A percentile compares a stretch with the other conserved stretches of the same genome.
These are phyloP conservation scores for Brachyalestes nurse DNA, from an alignment of 2,797 vertebrate species.

Conservation along the genomic window DNA sequence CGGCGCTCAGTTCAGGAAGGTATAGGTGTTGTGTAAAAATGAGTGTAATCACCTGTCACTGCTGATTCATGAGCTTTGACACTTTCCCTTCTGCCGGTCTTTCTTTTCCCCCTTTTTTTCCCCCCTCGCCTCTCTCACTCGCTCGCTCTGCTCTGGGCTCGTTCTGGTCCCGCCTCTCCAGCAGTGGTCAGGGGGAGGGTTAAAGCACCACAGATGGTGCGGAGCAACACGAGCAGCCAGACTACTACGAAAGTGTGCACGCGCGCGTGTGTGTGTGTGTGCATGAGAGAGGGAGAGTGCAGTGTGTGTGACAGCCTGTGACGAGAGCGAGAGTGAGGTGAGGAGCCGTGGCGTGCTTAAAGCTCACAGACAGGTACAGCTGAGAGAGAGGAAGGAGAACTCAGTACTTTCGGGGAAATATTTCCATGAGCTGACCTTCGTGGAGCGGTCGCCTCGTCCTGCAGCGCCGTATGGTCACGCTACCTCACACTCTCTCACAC, in stretches of 20 bases:
- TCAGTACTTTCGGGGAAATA: slow-evolving; percentile 26
- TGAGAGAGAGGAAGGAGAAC: neutral
- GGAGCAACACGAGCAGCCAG: slow-evolving; percentile 68
- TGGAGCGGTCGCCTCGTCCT: slow-evolving; percentile 9
- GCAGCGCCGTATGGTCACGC: slow-evolving; percentile 51
- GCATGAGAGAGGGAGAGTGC: slow-evolving; percentile 43
- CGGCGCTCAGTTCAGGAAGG: slow-evolving; percentile 27
- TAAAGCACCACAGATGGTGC: slow-evolving; percentile 83
- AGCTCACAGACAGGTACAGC: neutral
- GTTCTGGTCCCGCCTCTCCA: slow-evolving; percentile 83
- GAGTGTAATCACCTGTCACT: slow-evolving; percentile 72
- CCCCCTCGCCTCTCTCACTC: slow-evolving; percentile 9
- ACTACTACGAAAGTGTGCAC: slow-evolving; percentile 58
- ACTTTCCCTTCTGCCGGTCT: slow-evolving; percentile 44
- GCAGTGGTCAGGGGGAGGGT: slow-evolving; percentile 80
- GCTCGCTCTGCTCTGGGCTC: slow-evolving; percentile 65
- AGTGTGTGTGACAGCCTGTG: slow-evolving; percentile 31
- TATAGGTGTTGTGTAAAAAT: slow-evolving; percentile 62
- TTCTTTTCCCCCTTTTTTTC: slow-evolving; percentile 56
- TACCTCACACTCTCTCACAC: slow-evolving; percentile 31
- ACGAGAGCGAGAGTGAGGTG: slow-evolving; percentile 39
- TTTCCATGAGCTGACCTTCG: slow-evolving; percentile 31
- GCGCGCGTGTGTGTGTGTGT: slow-evolving; percentile 51
- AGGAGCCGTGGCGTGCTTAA: slow-evolving; percentile 58
- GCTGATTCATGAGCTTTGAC: slow-evolving; percentile 78